phyloP scores from a whole-genome alignment of 2,113 vertebrate genomes.

The Calypte anna region DNA sequence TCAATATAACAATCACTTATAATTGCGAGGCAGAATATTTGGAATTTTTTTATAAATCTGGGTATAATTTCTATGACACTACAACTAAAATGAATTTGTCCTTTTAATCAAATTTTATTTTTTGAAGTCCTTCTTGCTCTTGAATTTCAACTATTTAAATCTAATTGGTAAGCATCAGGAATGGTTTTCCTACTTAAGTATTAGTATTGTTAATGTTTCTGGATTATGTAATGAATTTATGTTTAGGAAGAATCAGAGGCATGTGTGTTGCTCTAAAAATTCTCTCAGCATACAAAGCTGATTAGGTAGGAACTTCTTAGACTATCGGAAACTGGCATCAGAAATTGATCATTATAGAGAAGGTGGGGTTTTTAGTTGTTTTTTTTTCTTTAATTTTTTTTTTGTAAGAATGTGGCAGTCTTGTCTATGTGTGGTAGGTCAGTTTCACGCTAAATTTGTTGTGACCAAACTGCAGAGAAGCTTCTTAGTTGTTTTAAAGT shows the following conservation, averaged over 20 bases:
- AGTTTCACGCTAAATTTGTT: neutral
- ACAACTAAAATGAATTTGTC: neutral
- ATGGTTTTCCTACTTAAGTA: neutral
- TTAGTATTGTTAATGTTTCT: neutral
- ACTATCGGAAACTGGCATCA: neutral
- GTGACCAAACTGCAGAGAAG: neutral
- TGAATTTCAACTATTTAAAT: neutral
- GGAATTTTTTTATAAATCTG: neutral
- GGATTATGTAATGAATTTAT: neutral
- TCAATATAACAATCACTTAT: neutral
- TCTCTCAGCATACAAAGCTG: neutral
- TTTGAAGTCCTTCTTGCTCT: neutral
- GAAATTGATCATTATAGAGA: neutral
- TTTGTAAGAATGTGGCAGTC: neutral
- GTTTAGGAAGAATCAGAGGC: neutral
- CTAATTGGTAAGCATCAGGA: neutral
- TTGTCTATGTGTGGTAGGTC: neutral
- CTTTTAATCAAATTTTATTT: neutral
- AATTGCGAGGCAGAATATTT: neutral
- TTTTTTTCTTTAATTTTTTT: no score
- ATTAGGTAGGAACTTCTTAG: neutral
- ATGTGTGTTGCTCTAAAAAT: neutral
- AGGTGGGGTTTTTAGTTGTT: neutral
- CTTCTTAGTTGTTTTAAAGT: neutral
- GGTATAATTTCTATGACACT: neutral